These are phyloP conservation scores for Lutjanus campechanus DNA, from an alignment of 2,797 vertebrate genomes.

Conservation along the genomic window DNA sequence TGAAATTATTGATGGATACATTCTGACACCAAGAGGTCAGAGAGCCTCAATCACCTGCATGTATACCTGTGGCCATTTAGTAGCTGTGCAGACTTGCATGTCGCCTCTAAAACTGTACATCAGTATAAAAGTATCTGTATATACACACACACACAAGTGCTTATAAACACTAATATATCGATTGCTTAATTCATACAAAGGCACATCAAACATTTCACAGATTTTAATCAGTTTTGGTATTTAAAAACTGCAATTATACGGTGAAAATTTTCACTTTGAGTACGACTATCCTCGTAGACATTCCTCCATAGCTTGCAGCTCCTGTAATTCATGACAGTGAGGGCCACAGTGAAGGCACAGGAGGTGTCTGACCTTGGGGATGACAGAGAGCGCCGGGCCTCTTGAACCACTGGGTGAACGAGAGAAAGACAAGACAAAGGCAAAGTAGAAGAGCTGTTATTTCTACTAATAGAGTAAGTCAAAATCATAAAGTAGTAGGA, in stretches of 20 bases:
- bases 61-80: conserved; percentile 9
- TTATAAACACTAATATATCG: neutral
- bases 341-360: conserved; percentile 89
- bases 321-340: conserved; percentile 86
- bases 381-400: conserved; percentile 84
- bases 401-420: conserved; percentile 84
- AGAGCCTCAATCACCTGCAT: conserved; percentile 26
- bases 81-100: neutral
- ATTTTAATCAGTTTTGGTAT: conserved; percentile 31
- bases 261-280: neutral
- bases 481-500: conserved; percentile 3
- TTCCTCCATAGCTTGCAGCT: conserved; percentile 92
- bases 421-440: conserved; percentile 13
- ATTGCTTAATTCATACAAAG: neutral
- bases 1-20: conserved; percentile 74
- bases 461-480: conserved; percentile 24
- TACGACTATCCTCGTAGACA: conserved; percentile 82
- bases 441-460: neutral
- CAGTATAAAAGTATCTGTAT: neutral
- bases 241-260: conserved; percentile 5
- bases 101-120: neutral
- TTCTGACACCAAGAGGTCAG: conserved; percentile 61
- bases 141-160: neutral
- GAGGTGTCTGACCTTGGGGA: conserved; percentile 87
- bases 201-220: neutral